phyloP scores from a whole-genome alignment of 2,888 invertebrate genomes.

The Neoscelio sp. region DNA sequence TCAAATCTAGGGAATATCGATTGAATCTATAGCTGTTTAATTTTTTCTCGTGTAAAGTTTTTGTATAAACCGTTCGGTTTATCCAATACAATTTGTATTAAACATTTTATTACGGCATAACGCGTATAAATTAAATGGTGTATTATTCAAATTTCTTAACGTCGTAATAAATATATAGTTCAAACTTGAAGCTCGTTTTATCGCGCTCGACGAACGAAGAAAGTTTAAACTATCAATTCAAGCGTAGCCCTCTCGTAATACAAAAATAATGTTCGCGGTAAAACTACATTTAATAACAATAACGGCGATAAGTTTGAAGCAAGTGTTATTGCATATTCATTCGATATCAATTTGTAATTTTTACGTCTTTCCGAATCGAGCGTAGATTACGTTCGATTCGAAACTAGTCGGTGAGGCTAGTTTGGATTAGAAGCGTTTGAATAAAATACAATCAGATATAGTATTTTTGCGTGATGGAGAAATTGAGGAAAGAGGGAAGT shows the following conservation, averaged over 20 bases:
- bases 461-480: too few relatives aligned
- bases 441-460: background rate
- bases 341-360: constrained; percentile 33
- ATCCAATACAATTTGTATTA: constrained; percentile 34
- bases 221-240: constrained; percentile 52
- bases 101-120: constrained; percentile 34
- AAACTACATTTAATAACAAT: constrained; percentile 56
- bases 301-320: constrained; percentile 41
- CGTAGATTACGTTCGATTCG: constrained; percentile 1
- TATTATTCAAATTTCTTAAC: constrained; percentile 54
- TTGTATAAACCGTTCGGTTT: constrained; percentile 21
- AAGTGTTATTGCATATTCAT: constrained; percentile 45
- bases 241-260: constrained; percentile 31
- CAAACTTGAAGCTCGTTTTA: constrained; percentile 45
- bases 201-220: constrained; percentile 33
- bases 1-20: constrained; percentile 2
- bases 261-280: constrained; percentile 48
- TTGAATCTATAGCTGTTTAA: constrained; percentile 27
- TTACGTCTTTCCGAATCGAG: constrained; percentile 13
- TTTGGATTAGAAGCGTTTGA: constrained; percentile 1
- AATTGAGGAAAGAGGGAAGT: constrained; percentile 16
- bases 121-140: constrained; percentile 41
- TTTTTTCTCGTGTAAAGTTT: too few relatives aligned
- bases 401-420: background rate
- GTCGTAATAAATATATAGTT: constrained; percentile 49